A percentile compares a stretch with the other conserved stretches of the same genome.
Conservation (phyloP, 2,113 vertebrate genomes). For the Xenopus laevis region DNA sequence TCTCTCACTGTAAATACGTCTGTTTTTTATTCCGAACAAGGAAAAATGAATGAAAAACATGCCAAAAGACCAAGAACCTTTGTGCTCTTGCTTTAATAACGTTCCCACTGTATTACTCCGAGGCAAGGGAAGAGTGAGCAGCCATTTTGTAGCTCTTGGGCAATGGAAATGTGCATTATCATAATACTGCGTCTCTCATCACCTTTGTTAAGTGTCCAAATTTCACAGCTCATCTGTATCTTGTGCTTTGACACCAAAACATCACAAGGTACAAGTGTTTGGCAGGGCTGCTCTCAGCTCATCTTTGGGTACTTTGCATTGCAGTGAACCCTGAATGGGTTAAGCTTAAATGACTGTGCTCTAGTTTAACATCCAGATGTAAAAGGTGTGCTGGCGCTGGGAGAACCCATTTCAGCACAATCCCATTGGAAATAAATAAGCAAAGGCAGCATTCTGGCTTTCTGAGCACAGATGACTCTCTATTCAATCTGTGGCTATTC, state of each 20-base stretch:
- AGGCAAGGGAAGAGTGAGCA: not conserved
- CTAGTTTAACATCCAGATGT: slow-evolving; percentile 8
- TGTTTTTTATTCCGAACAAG: not conserved
- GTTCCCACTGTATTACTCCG: not conserved
- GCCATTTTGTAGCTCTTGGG: not conserved
- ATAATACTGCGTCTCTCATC: not conserved
- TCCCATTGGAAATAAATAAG: slow-evolving; percentile 34
- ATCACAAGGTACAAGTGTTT: too few species aligned
- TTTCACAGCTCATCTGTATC: not conserved
- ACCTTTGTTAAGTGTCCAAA: not conserved
- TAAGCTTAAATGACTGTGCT: not conserved
- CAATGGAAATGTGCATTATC: not conserved
- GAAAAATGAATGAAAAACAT: not conserved
- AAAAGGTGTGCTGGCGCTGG: slow-evolving; percentile 1
- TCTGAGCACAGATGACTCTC: slow-evolving; percentile 22
- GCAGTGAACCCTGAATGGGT: not conserved
- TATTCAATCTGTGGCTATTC: slow-evolving; percentile 33
- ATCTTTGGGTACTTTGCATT: not conserved
- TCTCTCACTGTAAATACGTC: not conserved
- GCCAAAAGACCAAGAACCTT: not conserved
- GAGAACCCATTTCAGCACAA: slow-evolving; percentile 17
- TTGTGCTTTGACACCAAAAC: too few species aligned
- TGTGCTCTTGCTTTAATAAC: not conserved
- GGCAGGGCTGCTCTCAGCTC: too few species aligned
- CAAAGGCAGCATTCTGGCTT: slow-evolving; percentile 34